phyloP scores from a whole-genome alignment of 2,888 invertebrate genomes.

The Trichopoda pennipes region DNA sequence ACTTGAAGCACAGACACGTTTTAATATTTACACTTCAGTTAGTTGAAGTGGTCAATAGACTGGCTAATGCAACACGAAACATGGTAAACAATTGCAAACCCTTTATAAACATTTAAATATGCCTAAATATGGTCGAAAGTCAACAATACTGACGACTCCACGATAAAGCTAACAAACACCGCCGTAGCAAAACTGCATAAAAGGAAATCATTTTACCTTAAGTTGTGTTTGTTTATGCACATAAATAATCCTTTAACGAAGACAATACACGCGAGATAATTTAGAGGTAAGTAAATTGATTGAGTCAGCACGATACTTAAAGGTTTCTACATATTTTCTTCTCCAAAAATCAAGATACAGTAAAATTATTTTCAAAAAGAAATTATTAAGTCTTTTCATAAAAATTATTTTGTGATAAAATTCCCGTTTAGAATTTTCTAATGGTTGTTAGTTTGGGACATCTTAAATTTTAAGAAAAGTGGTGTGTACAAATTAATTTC shows the following conservation, averaged over 20 bases:
- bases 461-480: too few relatives aligned
- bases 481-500: too few relatives aligned
- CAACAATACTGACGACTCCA: constrained; percentile 25
- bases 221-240: constrained; percentile 61
- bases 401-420: too few relatives aligned
- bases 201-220: constrained; percentile 49
- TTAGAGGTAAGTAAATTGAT: constrained; percentile 1
- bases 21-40: constrained; percentile 66
- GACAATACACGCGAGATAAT: constrained; percentile 56
- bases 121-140: constrained; percentile 64
- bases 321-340: background rate
- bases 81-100: constrained; percentile 56
- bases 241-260: constrained; percentile 67
- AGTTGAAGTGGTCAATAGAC: constrained; percentile 59
- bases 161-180: constrained; percentile 38
- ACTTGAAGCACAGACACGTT: constrained; percentile 56
- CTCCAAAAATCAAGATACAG: background rate
- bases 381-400: too few relatives aligned
- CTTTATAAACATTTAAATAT: constrained; percentile 66
- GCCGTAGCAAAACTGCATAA: background rate
- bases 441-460: background rate
- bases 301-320: background rate
- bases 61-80: constrained; percentile 27
- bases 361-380: too few relatives aligned
- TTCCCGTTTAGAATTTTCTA: too few relatives aligned